Conservation (phyloP, 2,888 invertebrate genomes). For the Furcula furcula region DNA sequence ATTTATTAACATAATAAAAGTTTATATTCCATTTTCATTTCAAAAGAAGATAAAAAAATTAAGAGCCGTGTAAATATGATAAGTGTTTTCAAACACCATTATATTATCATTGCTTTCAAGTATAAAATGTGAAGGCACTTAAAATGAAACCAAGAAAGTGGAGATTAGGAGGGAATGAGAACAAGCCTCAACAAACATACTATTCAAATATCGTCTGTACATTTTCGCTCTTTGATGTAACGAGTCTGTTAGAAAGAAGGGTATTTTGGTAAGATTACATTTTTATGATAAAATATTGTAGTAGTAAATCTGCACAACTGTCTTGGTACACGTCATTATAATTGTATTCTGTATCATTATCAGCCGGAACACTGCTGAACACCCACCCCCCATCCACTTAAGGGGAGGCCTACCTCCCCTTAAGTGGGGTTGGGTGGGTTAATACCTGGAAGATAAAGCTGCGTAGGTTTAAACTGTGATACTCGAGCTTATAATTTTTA, state of each 20-base stretch:
- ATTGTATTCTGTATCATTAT: too few relatives aligned
- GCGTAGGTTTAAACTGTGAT: too few relatives aligned
- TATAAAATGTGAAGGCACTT: slow-evolving; percentile 6
- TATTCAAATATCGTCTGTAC: slow-evolving; percentile 30
- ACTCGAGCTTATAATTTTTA: too few relatives aligned
- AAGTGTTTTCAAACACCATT: slow-evolving; percentile 1
- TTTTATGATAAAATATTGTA: too few relatives aligned
- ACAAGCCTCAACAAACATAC: slow-evolving; percentile 39
- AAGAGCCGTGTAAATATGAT: background rate
- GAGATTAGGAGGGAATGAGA: slow-evolving; percentile 24
- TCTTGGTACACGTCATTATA: too few relatives aligned
- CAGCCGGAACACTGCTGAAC: background rate
- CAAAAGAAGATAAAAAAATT: background rate
- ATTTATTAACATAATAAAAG: background rate
- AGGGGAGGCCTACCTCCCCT: too few relatives aligned
- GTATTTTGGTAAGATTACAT: too few relatives aligned
- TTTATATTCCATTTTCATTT: background rate
- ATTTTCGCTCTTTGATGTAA: slow-evolving; percentile 32
- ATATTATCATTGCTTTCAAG: slow-evolving; percentile 4
- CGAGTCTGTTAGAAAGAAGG: too few relatives aligned
- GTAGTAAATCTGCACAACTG: too few relatives aligned
- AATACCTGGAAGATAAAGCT: too few relatives aligned
- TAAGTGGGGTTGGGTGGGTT: too few relatives aligned
- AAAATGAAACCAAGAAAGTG: slow-evolving; percentile 27
- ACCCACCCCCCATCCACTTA: too few relatives aligned